Percentiles rank a stretch among this genome's conserved stretches.
phyloP scores from a whole-genome alignment of 2,113 vertebrate species.

The Ardeotis arabs region DNA sequence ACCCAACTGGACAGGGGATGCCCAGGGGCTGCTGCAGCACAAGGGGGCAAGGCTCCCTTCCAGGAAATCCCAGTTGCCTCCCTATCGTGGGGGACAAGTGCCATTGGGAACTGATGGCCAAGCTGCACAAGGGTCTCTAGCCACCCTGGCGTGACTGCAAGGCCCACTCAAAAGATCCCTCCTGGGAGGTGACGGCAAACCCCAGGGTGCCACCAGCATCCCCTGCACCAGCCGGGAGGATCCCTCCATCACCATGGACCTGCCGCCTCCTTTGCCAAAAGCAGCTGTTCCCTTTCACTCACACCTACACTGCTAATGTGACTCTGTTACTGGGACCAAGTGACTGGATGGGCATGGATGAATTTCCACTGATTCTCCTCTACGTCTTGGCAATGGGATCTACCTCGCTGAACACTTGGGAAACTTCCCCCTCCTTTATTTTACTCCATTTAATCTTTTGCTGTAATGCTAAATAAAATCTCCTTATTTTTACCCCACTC shows the following conservation, averaged over 20 bases:
- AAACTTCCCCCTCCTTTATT: background rate
- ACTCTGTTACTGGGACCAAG: accelerated
- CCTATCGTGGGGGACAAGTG: accelerated
- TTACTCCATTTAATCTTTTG: background rate
- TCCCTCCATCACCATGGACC: background rate
- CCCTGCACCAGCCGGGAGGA: background rate
- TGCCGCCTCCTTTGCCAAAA: background rate
- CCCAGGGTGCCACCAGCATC: background rate
- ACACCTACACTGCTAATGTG: background rate
- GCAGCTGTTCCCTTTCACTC: background rate
- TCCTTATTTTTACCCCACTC: background rate
- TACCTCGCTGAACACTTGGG: background rate
- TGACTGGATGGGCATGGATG: background rate
- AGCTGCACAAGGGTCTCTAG: background rate
- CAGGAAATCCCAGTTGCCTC: background rate
- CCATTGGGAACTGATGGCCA: accelerated
- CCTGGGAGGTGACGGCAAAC: background rate
- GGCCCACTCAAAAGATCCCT: background rate
- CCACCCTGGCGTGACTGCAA: background rate
- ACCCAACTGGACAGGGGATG: background rate
- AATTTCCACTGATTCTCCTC: background rate
- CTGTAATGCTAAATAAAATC: conserved; percentile 46
- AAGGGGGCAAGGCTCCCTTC: background rate
- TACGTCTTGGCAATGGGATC: background rate
- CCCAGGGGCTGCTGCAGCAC: background rate